A percentile compares a stretch with the other conserved stretches of the same genome.
Evolutionary conservation across 2,113 vertebrate genomes (phyloP).

Genomic region (Psettodes erumei): DNA sequence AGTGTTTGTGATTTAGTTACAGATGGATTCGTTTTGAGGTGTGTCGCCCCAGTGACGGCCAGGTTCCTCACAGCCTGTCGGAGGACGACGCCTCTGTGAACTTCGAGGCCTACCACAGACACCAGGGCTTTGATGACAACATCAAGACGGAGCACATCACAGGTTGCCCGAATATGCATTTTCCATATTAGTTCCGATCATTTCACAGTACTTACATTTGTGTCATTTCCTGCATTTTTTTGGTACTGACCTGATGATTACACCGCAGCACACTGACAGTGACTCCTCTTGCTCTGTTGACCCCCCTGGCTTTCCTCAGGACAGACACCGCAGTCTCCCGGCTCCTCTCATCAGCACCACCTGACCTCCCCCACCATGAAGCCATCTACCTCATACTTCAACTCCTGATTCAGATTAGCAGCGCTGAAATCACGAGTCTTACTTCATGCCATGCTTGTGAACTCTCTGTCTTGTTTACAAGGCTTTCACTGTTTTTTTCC

Average conservation of each 20-base stretch:
- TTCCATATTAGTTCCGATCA: no score
- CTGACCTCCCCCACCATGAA: constrained; percentile 72
- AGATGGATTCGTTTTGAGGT: constrained; percentile 91
- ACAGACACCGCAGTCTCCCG: constrained; percentile 63
- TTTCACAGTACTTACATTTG: background rate
- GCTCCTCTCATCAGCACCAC: constrained; percentile 75
- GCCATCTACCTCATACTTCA: constrained; percentile 75
- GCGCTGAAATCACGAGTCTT: background rate
- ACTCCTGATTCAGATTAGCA: constrained; percentile 62
- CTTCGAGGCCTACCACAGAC: constrained; percentile 88
- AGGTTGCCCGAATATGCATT: constrained; percentile 62
- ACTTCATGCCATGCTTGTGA: background rate
- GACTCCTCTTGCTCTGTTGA: background rate
- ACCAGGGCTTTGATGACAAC: constrained; percentile 79
- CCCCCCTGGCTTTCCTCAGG: constrained; percentile 51
- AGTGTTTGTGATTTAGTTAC: constrained; percentile 85
- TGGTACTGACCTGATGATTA: background rate
- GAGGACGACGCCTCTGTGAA: constrained; percentile 85
- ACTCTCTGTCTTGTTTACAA: background rate
- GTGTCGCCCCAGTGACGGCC: constrained; percentile 84
- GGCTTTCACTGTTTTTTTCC: background rate
- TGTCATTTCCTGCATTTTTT: background rate
- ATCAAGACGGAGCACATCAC: constrained; percentile 71
- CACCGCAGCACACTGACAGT: background rate
- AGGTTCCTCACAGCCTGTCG: constrained; percentile 77